Evolutionary conservation across 2,888 invertebrate genomes (phyloP), one percentile per base, ranked within the genome.

Genomic region (Coelopa pilipes): DNA sequence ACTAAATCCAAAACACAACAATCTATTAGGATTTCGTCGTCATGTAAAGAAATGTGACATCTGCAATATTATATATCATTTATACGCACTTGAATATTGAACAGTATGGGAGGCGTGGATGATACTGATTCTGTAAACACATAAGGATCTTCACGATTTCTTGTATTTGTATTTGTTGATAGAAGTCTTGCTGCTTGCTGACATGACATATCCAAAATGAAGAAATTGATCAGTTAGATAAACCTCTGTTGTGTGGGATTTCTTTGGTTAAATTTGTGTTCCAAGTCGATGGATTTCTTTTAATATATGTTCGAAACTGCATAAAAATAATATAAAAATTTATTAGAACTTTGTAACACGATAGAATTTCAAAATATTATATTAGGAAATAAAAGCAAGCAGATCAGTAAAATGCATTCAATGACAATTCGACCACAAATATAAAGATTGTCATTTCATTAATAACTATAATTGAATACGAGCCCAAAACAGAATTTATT

Each of bases 201-300:
- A 87, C 87, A 87, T 87, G 87, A 87, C 87, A 87, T 87, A 83
- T 86, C 87, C 87, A 84, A 85, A 78, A 78, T 79, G 77, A 80
- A 2, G 15, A 53, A 53, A 4, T 15, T 53, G 3, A 4, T 53
- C 5, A 7, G 13, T 53, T 53, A 53, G 13, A 53, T 53, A 7
- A 15, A 15, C 53, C 2, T 53, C 10, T 53, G 53, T 53, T 53
- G 13, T 53, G n/a, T 53, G 3, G 2, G n/a, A 53, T 53, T 53
- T 53, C 53, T 53, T 53, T 53, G 53, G 53, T 53, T 53, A 53
- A 53, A n/a, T 53, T 13, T 53, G 13, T n/a, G 53, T n/a, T 53
- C n/a, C 53, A 53, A n/a, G 34, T 67, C 60, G 59, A 24, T 65
- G 47, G 74, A 71, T 75, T 46, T 34, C 2, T 34, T 34, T 34